Evolutionary conservation across 2,113 vertebrate species (phyloP).

Genomic region (Mobula birostris): DNA sequence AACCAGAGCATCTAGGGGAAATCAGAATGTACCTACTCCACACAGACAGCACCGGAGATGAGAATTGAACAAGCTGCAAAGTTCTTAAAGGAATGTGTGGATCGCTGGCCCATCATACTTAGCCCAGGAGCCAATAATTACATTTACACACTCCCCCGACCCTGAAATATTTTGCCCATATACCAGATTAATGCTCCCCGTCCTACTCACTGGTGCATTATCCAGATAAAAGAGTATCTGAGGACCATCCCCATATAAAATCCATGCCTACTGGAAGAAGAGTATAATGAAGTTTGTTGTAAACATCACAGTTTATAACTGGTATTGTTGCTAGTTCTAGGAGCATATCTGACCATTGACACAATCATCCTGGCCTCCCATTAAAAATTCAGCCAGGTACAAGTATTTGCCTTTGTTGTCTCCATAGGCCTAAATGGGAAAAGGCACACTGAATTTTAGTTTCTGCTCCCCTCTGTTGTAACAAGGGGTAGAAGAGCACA

Average conservation of each 20-base stretch:
- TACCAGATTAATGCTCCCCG: no score
- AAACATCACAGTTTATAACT: background rate
- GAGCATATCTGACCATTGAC: background rate
- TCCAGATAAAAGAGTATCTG: background rate
- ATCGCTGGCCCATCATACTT: no score
- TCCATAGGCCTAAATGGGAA: background rate
- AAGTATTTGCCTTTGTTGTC: background rate
- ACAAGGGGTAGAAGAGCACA: background rate
- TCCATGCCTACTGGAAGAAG: background rate
- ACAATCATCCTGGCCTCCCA: background rate
- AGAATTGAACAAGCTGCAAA: no score
- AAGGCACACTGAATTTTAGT: background rate
- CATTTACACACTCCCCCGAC: no score
- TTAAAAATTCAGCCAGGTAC: background rate
- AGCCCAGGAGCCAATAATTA: background rate
- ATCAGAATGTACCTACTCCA: no score
- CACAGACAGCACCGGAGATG: no score
- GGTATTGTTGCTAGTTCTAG: background rate
- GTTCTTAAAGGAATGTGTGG: no score
- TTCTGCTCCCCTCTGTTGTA: background rate
- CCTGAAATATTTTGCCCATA: background rate
- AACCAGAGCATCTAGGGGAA: no score
- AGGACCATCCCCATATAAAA: background rate
- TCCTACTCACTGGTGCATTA: background rate
- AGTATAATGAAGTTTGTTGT: background rate